A percentile compares a stretch with the other conserved stretches of the same genome.
phyloP scores from a whole-genome alignment of 1,140 invertebrate genomes.

The Hesperophylax magnus region DNA sequence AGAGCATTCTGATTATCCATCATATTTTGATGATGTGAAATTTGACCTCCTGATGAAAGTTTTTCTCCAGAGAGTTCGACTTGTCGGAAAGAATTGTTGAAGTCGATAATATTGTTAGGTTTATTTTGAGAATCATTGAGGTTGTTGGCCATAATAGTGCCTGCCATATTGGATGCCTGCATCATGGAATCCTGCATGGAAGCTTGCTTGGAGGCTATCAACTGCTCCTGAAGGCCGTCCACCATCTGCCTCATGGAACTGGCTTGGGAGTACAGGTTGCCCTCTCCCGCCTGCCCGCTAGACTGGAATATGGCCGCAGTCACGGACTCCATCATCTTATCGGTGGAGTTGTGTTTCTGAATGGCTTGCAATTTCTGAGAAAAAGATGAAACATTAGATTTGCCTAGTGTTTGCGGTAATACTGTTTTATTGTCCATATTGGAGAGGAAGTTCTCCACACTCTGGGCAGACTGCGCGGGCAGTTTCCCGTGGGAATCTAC shows the following conservation, averaged over 20 bases:
- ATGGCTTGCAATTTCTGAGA: slow-evolving; percentile 67
- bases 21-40: slow-evolving; percentile 60
- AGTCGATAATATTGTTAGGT: slow-evolving; percentile 43
- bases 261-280: slow-evolving; percentile 44
- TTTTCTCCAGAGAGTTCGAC: slow-evolving; percentile 57
- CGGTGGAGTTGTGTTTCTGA: slow-evolving; percentile 68
- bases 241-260: slow-evolving; percentile 46
- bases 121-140: slow-evolving; percentile 42
- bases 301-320: slow-evolving; percentile 69
- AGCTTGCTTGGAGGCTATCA: slow-evolving; percentile 57
- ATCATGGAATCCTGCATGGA: slow-evolving; percentile 57
- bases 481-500: slow-evolving; percentile 65
- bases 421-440: slow-evolving; percentile 68
- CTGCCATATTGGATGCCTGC: slow-evolving; percentile 20
- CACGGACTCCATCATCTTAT: slow-evolving; percentile 69
- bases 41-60: slow-evolving; percentile 68
- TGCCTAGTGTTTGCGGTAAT: slow-evolving; percentile 59
- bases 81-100: slow-evolving; percentile 37
- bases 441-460: slow-evolving; percentile 74
- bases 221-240: neutral
- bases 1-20: slow-evolving; percentile 59
- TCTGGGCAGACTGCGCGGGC: slow-evolving; percentile 71
- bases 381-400: slow-evolving; percentile 62
- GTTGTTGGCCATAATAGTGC: slow-evolving; percentile 52
- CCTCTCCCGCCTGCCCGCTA: slow-evolving; percentile 55